These are phyloP conservation scores for Watsonalla cultraria DNA, from an alignment of 2,888 invertebrate genomes.

Conservation along the genomic window DNA sequence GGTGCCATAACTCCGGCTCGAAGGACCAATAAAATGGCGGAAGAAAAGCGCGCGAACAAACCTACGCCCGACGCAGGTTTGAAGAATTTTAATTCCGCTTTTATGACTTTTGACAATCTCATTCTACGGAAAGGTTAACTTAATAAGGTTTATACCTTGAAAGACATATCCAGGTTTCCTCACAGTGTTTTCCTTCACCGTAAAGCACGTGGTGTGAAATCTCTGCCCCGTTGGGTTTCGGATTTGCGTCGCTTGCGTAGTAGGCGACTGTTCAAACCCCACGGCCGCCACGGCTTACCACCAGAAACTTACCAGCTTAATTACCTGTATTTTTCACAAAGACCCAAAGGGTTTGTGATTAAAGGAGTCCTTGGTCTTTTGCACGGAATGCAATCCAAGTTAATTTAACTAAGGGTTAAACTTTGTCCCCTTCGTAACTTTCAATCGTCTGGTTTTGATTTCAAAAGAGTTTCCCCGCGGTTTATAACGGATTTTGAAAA, in stretches of 20 bases:
- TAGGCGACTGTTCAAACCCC: too few relatives aligned
- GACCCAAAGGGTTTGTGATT: neutral
- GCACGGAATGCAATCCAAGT: neutral
- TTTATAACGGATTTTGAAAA: too few relatives aligned
- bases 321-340: too few relatives aligned
- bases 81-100: constrained; percentile 14
- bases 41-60: constrained; percentile 34
- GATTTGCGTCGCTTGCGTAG: too few relatives aligned
- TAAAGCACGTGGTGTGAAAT: too few relatives aligned
- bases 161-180: too few relatives aligned
- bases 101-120: neutral
- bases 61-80: constrained; percentile 12
- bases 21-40: constrained; percentile 56
- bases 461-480: neutral
- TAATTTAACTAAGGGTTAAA: neutral
- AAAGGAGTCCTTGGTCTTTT: neutral
- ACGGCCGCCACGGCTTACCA: too few relatives aligned
- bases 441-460: neutral
- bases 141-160: too few relatives aligned
- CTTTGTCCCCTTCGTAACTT: neutral
- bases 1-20: constrained; percentile 49
- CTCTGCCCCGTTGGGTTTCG: too few relatives aligned
- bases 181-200: too few relatives aligned
- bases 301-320: too few relatives aligned
- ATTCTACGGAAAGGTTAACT: too few relatives aligned